Conservation (phyloP, 1,140 invertebrate genomes). For the Condylostylus longicornis region DNA sequence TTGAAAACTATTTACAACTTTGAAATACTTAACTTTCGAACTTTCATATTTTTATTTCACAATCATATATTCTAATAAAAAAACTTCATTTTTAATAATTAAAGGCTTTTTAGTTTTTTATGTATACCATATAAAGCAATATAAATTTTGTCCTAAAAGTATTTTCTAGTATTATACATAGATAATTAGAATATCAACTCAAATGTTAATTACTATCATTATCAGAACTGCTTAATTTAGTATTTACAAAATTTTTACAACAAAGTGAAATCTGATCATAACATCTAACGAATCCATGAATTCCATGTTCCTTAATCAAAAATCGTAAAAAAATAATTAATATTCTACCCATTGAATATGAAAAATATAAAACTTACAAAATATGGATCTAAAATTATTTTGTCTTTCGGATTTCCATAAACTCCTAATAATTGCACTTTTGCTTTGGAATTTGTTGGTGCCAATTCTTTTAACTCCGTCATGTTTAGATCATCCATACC, state of each 20-base stretch:
- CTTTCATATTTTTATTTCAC: no score
- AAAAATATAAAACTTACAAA: conserved; percentile 45
- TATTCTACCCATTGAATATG: conserved; percentile 1
- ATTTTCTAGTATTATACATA: no score
- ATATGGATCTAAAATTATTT: conserved; percentile 74
- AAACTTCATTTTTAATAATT: no score
- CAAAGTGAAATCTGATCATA: background rate
- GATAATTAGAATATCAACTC: no score
- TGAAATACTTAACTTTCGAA: no score
- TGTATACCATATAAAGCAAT: no score
- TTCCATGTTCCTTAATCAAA: background rate
- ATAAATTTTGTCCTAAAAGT: no score
- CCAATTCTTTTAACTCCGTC: conserved; percentile 42
- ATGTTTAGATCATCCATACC: conserved; percentile 79
- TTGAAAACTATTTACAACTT: no score
- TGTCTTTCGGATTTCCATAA: conserved; percentile 54
- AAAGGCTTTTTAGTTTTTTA: no score
- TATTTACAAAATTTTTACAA: background rate
- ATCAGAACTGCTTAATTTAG: no score
- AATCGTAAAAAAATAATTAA: background rate
- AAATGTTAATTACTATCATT: no score
- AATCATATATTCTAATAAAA: no score
- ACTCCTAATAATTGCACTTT: conserved; percentile 60
- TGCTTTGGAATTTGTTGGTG: conserved; percentile 43
- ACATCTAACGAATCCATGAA: background rate